These are phyloP conservation scores for Mastigias papua DNA, from an alignment of 30 jellyfish, hydroid and myxozoan genomes.

Conservation along the genomic window DNA sequence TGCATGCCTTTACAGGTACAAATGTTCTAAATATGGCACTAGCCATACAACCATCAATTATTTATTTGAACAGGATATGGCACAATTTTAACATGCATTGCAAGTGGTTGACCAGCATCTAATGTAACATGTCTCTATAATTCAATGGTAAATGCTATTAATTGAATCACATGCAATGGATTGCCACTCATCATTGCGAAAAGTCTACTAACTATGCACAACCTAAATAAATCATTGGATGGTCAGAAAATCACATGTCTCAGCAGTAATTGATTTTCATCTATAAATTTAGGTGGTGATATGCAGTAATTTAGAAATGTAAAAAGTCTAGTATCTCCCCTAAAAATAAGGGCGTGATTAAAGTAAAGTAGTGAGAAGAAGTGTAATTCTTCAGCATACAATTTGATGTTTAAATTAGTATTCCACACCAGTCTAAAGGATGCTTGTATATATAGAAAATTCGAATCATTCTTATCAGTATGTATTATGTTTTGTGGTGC, in stretches of 20 bases:
- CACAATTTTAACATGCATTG: slow-evolving; percentile 4
- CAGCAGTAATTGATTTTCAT: neutral
- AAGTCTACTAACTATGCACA: neutral
- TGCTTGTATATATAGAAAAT: too few relatives aligned
- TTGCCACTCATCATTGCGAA: neutral
- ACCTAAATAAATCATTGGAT: neutral
- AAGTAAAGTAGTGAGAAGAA: too few relatives aligned
- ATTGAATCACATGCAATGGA: neutral
- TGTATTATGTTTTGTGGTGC: too few relatives aligned
- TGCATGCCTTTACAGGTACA: neutral
- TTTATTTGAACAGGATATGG: neutral
- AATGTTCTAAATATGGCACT: neutral
- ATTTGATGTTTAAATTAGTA: too few relatives aligned
- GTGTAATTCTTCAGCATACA: too few relatives aligned
- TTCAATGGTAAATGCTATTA: neutral
- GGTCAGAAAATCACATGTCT: slow-evolving; percentile 8
- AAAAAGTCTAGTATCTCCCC: too few relatives aligned
- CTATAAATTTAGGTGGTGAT: too few relatives aligned
- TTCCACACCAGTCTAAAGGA: too few relatives aligned
- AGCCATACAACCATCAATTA: slow-evolving; percentile 2
- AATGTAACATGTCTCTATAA: slow-evolving; percentile 1
- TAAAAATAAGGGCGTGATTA: too few relatives aligned
- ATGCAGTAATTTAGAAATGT: too few relatives aligned
- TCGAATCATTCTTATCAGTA: too few relatives aligned
- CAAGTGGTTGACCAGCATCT: slow-evolving; percentile 16